phyloP scores from a whole-genome alignment of 2,797 vertebrate species.

The Heterohyrax brucei region DNA sequence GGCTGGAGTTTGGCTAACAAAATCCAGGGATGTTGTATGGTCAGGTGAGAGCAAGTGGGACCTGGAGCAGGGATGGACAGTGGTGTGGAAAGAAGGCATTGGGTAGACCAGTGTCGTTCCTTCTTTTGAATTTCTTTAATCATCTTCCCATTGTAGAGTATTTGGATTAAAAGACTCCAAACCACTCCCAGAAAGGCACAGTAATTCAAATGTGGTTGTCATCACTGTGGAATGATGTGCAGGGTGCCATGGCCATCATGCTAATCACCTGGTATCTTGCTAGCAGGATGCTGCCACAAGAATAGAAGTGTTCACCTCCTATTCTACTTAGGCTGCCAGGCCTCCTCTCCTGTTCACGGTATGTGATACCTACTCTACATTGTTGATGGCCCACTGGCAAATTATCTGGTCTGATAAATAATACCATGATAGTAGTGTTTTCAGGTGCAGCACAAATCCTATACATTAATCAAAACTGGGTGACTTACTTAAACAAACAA shows the following conservation, averaged over 20 bases:
- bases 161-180: neutral
- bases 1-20: neutral
- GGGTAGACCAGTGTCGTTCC: neutral
- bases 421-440: neutral
- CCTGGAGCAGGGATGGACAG: neutral
- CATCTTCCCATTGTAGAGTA: neutral
- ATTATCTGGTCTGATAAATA: neutral
- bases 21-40: neutral
- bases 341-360: neutral
- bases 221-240: accelerated
- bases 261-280: neutral
- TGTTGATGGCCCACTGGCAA: neutral
- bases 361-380: neutral
- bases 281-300: neutral
- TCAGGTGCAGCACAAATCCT: neutral
- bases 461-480: neutral
- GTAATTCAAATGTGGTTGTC: neutral
- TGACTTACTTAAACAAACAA: neutral
- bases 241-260: neutral
- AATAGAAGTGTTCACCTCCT: neutral
- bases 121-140: constrained; percentile 13
- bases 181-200: neutral
- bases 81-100: neutral
- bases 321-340: neutral
- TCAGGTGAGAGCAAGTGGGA: neutral